Base-by-base conservation (phyloP, 1,140 invertebrate species). In the Euglossa dilemma region DNA sequence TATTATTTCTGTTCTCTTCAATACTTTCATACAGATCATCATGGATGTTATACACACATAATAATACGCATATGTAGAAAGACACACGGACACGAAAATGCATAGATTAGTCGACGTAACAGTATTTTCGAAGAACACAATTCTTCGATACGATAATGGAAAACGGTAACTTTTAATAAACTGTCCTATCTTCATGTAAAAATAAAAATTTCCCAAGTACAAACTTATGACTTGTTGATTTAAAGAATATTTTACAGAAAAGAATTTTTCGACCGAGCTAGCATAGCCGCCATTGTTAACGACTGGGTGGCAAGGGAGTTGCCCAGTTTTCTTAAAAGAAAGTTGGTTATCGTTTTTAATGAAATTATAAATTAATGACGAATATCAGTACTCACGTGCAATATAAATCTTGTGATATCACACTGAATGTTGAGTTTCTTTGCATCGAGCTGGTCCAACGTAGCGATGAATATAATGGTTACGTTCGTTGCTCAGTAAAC, bases 361-460 rank as follows among this genome's bases (percentile, higher is more conserved):
- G 14, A 56, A 69, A 73, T 25, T 66, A 64, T 45, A 66, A 76
- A 5, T 14, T 8, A 16, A 57, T 59, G 16, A 23, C 28, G 4
- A 28, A 76, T 43, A 74, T 80, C 80, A 36, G 59, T 93, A 93
- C 93, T 93, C 81, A 93, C 93, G 89, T 93, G 91, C 87, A 91
- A 92, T 92, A 72, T 90, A 90, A 84, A 81, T 88, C 85, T 85
- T 88, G 86, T 82, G 88, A 90, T 89, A 89, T 90, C 88, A 87
- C 85, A 85, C 67, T 70, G 86, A 85, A 86, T 79, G 85, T 91
- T 85, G 82, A 78, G 85, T 89, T 91, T 88, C 80, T 90, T 93
- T 83, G 92, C 92, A 93, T 93, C 91, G 92, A 86, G 84, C 80
- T 88, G 86, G 57, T 90, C 90, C 91, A 90, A 89, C 75, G 87